A percentile compares a stretch with the other conserved stretches of the same genome.
Conservation (phyloP, 2,113 vertebrate genomes). For the Sterna hirundo region DNA sequence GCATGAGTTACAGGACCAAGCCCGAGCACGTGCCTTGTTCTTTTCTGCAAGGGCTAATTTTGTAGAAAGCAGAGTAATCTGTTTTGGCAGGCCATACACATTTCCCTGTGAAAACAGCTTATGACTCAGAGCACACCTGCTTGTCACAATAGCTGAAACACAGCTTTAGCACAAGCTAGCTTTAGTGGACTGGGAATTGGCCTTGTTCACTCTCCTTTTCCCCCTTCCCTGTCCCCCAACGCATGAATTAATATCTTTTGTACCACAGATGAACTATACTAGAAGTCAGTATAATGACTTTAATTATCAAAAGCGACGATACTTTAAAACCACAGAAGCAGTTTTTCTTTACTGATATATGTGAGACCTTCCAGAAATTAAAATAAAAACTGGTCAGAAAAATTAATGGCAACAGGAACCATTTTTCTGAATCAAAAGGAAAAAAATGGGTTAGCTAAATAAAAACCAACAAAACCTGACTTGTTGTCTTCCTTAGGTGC, state of each 20-base stretch:
- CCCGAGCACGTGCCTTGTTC: background rate
- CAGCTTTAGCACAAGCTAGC: background rate
- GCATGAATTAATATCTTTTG: background rate
- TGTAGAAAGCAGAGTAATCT: background rate
- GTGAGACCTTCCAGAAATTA: background rate
- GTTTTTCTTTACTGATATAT: background rate
- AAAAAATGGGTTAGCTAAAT: background rate
- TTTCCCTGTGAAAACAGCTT: background rate
- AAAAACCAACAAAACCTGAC: background rate
- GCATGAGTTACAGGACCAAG: background rate
- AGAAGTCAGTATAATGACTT: background rate
- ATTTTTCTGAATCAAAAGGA: background rate
- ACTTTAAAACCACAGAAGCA: background rate
- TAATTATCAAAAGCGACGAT: background rate
- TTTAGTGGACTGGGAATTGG: background rate
- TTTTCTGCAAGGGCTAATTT: background rate
- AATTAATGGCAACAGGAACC: background rate
- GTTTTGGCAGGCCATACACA: background rate
- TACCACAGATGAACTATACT: background rate
- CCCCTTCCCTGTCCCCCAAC: background rate
- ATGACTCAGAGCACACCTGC: background rate
- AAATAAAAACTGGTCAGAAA: background rate
- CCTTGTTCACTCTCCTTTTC: background rate
- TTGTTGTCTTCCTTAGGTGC: background rate
- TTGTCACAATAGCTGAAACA: background rate